Evolutionary conservation across 2,113 vertebrate genomes (phyloP).

Genomic region (Fulmarus glacialis): DNA sequence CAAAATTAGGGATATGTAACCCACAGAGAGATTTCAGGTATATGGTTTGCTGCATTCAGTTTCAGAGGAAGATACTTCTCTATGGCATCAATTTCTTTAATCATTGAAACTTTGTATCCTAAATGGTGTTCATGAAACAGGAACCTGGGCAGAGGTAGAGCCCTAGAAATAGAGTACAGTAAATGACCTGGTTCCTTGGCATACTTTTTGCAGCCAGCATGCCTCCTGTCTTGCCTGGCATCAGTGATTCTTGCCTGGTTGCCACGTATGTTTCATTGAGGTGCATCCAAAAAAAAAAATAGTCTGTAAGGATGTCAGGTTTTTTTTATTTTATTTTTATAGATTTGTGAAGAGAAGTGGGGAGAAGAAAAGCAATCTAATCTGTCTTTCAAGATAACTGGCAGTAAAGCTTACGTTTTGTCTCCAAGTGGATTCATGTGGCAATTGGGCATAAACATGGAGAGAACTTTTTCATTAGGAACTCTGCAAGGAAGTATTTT

Average conservation of each 20-base stretch:
- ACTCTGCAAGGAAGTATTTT: conserved; percentile 36
- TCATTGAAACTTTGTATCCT: background rate
- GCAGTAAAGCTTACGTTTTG: background rate
- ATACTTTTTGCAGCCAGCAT: background rate
- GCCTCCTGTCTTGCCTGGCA: background rate
- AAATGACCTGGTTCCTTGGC: background rate
- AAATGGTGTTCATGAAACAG: background rate
- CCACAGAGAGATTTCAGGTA: fast-evolving
- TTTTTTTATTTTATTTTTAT: background rate
- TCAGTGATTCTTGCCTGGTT: background rate
- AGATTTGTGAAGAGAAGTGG: background rate
- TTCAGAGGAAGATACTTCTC: background rate
- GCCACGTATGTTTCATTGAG: background rate
- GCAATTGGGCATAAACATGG: background rate
- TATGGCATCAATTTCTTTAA: background rate
- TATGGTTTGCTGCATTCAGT: background rate
- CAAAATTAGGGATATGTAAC: background rate
- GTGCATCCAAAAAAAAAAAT: background rate
- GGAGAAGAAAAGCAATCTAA: background rate
- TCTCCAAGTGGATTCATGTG: background rate
- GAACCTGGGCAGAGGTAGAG: background rate
- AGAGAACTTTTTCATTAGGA: conserved; percentile 28
- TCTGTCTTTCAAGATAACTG: background rate
- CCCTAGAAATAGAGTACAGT: background rate
- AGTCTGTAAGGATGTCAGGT: background rate